phyloP scores from a whole-genome alignment of 2,888 invertebrate species.

The Lasioglossum lativentre region DNA sequence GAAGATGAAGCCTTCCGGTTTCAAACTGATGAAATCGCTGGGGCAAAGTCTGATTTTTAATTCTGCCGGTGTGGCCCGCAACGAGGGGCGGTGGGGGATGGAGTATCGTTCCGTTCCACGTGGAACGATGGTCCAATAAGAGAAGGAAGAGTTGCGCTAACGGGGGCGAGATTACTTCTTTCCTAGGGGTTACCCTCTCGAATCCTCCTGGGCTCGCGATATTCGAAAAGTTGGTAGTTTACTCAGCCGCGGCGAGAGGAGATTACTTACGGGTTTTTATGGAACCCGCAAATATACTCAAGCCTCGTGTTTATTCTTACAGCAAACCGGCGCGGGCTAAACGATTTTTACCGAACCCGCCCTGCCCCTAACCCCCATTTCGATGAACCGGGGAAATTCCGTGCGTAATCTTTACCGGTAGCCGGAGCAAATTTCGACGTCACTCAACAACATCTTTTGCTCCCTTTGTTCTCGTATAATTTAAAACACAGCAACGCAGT shows the following conservation, averaged over 20 bases:
- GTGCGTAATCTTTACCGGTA: constrained; percentile 48
- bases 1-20: background rate
- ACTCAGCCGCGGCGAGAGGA: constrained; percentile 56
- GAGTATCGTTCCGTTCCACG: constrained; percentile 44
- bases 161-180: constrained; percentile 65
- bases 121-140: constrained; percentile 65
- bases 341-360: constrained; percentile 62
- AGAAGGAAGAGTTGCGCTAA: constrained; percentile 56
- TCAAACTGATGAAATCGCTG: constrained; percentile 12
- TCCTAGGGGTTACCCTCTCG: constrained; percentile 45
- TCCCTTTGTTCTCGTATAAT: background rate
- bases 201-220: constrained; percentile 52
- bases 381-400: constrained; percentile 16
- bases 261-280: constrained; percentile 72
- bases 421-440: background rate
- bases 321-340: constrained; percentile 49
- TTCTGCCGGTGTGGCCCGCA: constrained; percentile 30
- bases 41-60: constrained; percentile 54
- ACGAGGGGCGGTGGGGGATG: background rate
- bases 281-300: constrained; percentile 63
- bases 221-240: constrained; percentile 73
- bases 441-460: background rate
- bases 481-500: too few relatives aligned
- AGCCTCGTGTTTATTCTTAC: constrained; percentile 64
- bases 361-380: background rate